Conservation (phyloP, 2,797 vertebrate genomes). For the Aulostomus chinensis region DNA sequence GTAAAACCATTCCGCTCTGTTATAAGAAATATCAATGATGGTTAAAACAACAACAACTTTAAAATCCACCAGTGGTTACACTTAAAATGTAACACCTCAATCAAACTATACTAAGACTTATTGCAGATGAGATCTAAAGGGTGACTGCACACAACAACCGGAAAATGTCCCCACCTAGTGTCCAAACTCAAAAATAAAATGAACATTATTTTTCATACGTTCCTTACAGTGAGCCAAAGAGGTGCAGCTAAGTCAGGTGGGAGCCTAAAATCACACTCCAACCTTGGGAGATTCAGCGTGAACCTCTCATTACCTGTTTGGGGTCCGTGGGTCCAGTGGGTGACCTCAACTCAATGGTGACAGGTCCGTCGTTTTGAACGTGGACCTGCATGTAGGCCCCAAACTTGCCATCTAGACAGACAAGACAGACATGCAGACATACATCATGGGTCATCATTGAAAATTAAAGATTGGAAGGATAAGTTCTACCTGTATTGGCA, state of each 20-base stretch:
- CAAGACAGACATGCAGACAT: not conserved
- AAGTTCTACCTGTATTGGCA: no score
- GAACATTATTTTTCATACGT: not conserved
- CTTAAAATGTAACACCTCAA: no score
- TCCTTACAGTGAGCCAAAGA: not conserved
- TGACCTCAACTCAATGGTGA: constrained; percentile 91
- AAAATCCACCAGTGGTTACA: no score
- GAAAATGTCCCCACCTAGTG: not conserved
- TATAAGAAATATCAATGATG: no score
- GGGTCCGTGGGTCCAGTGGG: constrained; percentile 83
- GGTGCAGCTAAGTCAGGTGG: not conserved
- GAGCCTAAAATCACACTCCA: no score
- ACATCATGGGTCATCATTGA: not conserved
- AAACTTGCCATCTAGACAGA: constrained; percentile 89
- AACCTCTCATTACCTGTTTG: constrained; percentile 84
- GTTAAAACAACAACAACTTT: no score
- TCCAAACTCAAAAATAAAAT: not conserved
- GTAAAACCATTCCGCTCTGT: no score
- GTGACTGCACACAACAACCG: not conserved
- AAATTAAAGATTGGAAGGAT: no score
- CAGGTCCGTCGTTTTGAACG: constrained; percentile 96
- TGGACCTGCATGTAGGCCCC: constrained; percentile 94
- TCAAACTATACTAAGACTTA: no score
- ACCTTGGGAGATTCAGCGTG: no score
- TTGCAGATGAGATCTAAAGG: not conserved